These are phyloP conservation scores for Megaceryle torquata DNA, from an alignment of 2,113 vertebrate genomes.

Conservation along the genomic window DNA sequence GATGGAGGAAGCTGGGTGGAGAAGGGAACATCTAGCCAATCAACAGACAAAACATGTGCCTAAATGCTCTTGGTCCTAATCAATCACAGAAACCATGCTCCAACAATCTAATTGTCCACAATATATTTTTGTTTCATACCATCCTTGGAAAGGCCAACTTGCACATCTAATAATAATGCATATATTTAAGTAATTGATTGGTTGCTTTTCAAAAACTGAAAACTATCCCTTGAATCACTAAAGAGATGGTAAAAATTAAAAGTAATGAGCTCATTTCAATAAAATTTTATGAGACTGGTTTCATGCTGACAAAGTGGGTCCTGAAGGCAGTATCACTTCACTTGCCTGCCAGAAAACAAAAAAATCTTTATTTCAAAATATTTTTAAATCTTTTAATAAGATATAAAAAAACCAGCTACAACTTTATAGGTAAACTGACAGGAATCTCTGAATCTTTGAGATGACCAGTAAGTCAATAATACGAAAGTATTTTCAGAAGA, in stretches of 20 bases:
- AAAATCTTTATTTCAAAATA: slow-evolving; percentile 2
- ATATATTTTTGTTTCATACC: not conserved
- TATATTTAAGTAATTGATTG: not conserved
- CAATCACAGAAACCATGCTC: not conserved
- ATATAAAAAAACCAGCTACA: slow-evolving; percentile 2
- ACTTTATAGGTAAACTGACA: not conserved
- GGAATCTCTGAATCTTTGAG: not conserved
- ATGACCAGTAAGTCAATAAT: not conserved
- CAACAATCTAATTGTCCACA: not conserved
- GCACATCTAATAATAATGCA: not conserved
- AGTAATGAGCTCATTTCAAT: slow-evolving; percentile 70
- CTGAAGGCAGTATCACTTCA: slow-evolving; percentile 32
- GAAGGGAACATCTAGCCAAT: not conserved
- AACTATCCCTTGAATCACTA: not conserved
- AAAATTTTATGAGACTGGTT: slow-evolving; percentile 68
- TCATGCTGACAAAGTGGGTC: slow-evolving; percentile 51
- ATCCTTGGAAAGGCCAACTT: not conserved
- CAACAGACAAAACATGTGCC: not conserved
- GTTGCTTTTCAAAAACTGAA: not conserved
- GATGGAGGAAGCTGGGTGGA: not conserved
- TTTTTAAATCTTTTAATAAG: slow-evolving; percentile 26
- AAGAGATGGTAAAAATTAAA: slow-evolving; percentile 53
- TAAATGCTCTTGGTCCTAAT: not conserved
- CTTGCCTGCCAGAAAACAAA: slow-evolving; percentile 21
- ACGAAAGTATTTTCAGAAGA: not conserved